Percentiles rank a stretch among this genome's conserved stretches.
phyloP scores from a whole-genome alignment of 1,140 invertebrate genomes.

The Pachypsylla venusta region DNA sequence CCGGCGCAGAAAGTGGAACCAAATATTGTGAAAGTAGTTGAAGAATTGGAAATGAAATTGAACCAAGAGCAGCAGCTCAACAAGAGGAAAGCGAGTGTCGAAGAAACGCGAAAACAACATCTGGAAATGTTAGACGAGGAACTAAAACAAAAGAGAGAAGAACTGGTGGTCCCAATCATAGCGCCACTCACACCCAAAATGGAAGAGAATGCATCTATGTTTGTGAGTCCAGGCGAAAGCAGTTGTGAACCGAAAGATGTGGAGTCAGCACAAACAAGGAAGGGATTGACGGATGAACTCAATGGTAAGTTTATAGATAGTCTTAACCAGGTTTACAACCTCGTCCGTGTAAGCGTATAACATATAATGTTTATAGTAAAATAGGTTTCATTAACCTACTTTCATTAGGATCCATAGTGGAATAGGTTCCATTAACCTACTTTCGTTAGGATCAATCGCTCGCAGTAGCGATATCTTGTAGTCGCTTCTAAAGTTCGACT shows the following conservation, averaged over 20 bases:
- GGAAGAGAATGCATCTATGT: constrained; percentile 16
- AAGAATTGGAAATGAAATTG: background rate
- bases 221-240: constrained; percentile 20
- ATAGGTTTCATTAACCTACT: no score
- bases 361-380: no score
- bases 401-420: no score
- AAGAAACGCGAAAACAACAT: background rate
- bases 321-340: no score
- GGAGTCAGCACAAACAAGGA: constrained; percentile 16
- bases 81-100: background rate
- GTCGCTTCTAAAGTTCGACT: no score
- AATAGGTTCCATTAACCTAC: no score
- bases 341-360: no score
- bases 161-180: constrained; percentile 14
- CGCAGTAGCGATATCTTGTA: no score
- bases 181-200: constrained; percentile 17
- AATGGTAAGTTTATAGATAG: background rate
- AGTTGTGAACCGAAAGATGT: constrained; percentile 21
- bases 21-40: background rate
- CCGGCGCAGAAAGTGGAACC: background rate
- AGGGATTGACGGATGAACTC: background rate
- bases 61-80: background rate
- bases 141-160: constrained; percentile 19
- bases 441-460: no score
- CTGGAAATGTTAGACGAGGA: background rate